Base-by-base conservation (phyloP, 2,888 invertebrate genomes). In the Meiosimyza platycephala region DNA sequence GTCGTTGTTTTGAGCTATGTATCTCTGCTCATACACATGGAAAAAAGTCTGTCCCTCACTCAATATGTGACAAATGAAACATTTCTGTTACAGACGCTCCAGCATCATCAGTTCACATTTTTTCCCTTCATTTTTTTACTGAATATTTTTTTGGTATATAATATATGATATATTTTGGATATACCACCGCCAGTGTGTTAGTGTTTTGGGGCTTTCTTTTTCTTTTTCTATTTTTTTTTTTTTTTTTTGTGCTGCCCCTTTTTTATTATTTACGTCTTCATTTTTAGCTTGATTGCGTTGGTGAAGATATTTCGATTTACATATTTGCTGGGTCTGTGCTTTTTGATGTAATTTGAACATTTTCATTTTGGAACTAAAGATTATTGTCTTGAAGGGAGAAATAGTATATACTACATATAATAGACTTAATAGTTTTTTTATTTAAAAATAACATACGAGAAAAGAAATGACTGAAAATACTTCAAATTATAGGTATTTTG, bases 1-100 rank as follows among this genome's bases (percentile, higher is more conserved):
- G 66, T 54, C 52, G 62, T 9, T 33, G 16, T 16, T 51, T 12
- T 28, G 18, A 9, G 6, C 40, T 22, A 2, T 15, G 33, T 28
- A n/a, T 22, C 6, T 60, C n/a, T 62, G 3, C 33, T 40, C 11
- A 54, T 28, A 4, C 28, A 28, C 28, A 18, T 9, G n/a, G n/a
- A n/a, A n/a, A 6, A 22, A 22, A 16, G 28, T 33, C 33, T 13
- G 22, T n/a, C 55, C 55, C 54, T 40, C 16, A 60, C 6, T 64
- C 55, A 13, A 71, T 33, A 66, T 55, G 70, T 68, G 64, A 71
- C 74, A 74, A 71, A 74, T 71, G 71, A 74, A 72, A 52, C 68
- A 59, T 57, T 64, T 63, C 74, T 13, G 68, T 63, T 72, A 62
- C 52, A 15, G 74, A 71, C 50, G 40, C 51, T 63, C 12, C 50